Conservation (phyloP, 2,888 invertebrate species). For the Adineta ricciae region DNA sequence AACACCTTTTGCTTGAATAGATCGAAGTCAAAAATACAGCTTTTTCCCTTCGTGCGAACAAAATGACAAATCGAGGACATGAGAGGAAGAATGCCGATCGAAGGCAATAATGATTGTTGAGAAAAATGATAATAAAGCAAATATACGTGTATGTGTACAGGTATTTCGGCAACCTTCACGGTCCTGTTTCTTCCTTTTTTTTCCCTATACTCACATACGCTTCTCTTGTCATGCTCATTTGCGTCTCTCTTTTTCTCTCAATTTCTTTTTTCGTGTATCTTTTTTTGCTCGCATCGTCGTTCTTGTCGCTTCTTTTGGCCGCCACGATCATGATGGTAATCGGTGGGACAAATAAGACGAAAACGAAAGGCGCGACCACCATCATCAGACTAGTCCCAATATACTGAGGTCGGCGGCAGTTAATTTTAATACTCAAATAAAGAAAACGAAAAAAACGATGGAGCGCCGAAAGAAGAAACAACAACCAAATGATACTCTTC, state of each 20-base stretch:
- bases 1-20: neutral
- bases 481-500: neutral
- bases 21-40: neutral
- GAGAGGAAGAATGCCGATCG: neutral
- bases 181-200: neutral
- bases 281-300: neutral
- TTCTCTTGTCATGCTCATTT: slow-evolving; percentile 9
- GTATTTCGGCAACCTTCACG: neutral
- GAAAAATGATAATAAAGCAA: neutral
- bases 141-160: neutral
- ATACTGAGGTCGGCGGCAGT: neutral
- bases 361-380: neutral
- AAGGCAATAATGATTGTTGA: neutral
- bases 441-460: neutral
- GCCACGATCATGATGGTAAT: neutral
- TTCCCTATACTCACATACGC: neutral
- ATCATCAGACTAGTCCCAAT: neutral
- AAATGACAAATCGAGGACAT: neutral
- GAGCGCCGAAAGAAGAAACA: neutral
- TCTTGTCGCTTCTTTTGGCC: neutral
- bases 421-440: neutral
- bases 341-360: neutral
- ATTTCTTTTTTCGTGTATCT: neutral
- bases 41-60: neutral
- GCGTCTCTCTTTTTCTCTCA: neutral